A percentile compares a stretch with the other conserved stretches of the same genome.
Evolutionary conservation across 2,797 vertebrate species (phyloP).

Genomic region (Myiothlypis chrysogaster): DNA sequence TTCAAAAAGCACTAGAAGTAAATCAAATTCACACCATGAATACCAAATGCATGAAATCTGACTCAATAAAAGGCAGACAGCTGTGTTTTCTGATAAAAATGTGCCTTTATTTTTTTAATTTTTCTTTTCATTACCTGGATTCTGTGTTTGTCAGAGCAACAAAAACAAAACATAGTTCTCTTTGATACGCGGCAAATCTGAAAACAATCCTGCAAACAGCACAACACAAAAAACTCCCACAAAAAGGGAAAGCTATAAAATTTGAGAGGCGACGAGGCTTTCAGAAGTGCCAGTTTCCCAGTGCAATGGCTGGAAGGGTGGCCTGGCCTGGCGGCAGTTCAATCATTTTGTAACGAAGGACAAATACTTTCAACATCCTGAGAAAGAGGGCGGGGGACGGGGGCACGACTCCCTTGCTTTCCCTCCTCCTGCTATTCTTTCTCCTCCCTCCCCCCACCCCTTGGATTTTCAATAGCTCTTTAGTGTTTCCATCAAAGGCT

Average conservation of each 20-base stretch:
- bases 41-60: conserved; percentile 18
- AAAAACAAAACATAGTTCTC: conserved; percentile 32
- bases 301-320: conserved; percentile 63
- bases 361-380: conserved; percentile 70
- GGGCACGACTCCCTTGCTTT: conserved; percentile 47
- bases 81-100: conserved; percentile 57
- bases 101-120: conserved; percentile 27
- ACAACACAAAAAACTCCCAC: conserved; percentile 25
- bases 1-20: not conserved
- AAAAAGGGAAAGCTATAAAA: conserved; percentile 54
- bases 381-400: conserved; percentile 47
- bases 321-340: conserved; percentile 66
- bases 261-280: conserved; percentile 33
- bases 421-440: conserved; percentile 61
- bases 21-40: not conserved
- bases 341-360: conserved; percentile 65
- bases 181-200: not conserved
- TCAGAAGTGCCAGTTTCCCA: conserved; percentile 57
- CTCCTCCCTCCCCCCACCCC: conserved; percentile 56
- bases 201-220: conserved; percentile 25
- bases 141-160: not conserved
- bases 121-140: conserved; percentile 45
- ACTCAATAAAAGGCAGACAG: conserved; percentile 47
- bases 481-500: conserved; percentile 67
- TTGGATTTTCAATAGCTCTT: conserved; percentile 65